Evolutionary conservation across 2,888 invertebrate species (phyloP), one percentile per base, ranked within the genome.

Genomic region (Chaetogeoica ovagalla): DNA sequence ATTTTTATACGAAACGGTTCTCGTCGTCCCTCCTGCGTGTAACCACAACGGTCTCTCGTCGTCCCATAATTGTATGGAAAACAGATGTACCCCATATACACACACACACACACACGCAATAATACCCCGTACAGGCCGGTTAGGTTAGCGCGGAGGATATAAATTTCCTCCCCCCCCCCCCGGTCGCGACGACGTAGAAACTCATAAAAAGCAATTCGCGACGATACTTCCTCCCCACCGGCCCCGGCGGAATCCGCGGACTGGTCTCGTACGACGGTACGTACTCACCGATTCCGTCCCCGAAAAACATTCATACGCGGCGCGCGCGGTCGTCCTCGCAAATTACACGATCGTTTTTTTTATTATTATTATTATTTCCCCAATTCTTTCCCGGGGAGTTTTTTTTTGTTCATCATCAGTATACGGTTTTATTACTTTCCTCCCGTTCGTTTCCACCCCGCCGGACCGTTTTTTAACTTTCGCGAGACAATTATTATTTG

Each of bases 191-290:
- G 79, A 79, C 70, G 79, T 65, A 79, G 39, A 52, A 79, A 57
- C 70, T 79, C 70, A 79, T 79, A 79, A 79, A 79, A 71, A 79
- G 79, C 79, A 71, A 77, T 77, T 77, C 69, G 79, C 63, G 69
- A 55, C 52, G 30, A 30, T 30, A 30, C 30, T 30, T 30, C 30
- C 30, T 4, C 30, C 2, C 30, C 30, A 30, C 30, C 30, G 70
- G 48, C 48, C 62, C 63, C 62, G 39, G n/a, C 59, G 48, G 30
- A 30, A 4, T 1, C 4, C 30, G n/a, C 30, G 30, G 30, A 4
- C 30, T 30, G 30, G 30, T 30, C 30, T 30, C n/a, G n/a, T n/a
- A n/a, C n/a, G n/a, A n/a, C n/a, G n/a, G n/a, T n/a, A n/a, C n/a
- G n/a, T n/a, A n/a, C n/a, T n/a, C n/a, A n/a, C 30, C 30, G 30